Evolutionary conservation across 2,113 vertebrate genomes (phyloP), one percentile per base, ranked within the genome.

Genomic region (Scatophagus argus): DNA sequence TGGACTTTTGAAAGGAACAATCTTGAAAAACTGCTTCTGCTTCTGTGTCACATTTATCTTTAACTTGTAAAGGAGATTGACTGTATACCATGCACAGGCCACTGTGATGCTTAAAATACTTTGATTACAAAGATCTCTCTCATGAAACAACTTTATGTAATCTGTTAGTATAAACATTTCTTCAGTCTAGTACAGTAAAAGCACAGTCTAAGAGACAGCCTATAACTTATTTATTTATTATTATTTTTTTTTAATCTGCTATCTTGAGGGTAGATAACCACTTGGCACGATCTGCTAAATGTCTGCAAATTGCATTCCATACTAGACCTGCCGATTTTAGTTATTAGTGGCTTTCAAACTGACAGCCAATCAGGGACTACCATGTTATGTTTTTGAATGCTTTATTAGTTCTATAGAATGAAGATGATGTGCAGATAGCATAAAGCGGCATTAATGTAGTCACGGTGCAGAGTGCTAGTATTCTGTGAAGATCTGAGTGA

Each of bases 1-100:
- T 87, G 41, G 75, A 51, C 61, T 87, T 83, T 76, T 68, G 67
- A 88, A 77, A 56, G 61, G 39, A 86, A 32, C 46, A 56, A 46
- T 77, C 79, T 82, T 69, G 31, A 79, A 84, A 80, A 83, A 77
- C 58, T 74, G 25, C 49, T 6, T 4, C 9, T 70, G 79, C 54
- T 55, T 23, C 29, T 38, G 49, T 73, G 52, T 65, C 47, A 31
- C 43, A 60, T 85, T 76, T 70, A 80, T 85, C 72, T 68, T 74
- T 74, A 39, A 65, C 68, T 75, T 74, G 54, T 73, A 61, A 71
- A 54, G 36, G 43, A 46, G 49, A 69, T 74, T 62, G 60, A 44
- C 29, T 64, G 21, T 73, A 17, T 64, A 55, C 47, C 46, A 51
- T 62, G 52, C 46, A 67, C 52, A 79, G 65, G 41, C 62, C 82